Conservation (phyloP, 23 tunicate genomes). For the Phallusia fumigata region DNA sequence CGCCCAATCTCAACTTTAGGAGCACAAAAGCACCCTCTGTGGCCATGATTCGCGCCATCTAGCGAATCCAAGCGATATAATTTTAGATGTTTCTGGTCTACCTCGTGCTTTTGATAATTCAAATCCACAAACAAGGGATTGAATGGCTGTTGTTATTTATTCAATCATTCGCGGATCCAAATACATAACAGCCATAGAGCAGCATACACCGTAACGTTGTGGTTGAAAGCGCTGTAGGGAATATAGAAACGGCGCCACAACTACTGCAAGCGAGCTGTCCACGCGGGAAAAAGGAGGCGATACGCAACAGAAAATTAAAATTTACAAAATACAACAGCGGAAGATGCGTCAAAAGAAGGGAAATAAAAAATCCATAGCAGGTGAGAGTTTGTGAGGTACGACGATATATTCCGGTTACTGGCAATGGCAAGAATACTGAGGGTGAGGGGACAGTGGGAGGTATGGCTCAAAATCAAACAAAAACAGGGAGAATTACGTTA, state of each 20-base stretch:
- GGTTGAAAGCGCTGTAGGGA: neutral
- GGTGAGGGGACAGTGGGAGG: neutral
- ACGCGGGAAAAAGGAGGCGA: neutral
- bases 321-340: neutral
- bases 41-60: no score
- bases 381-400: neutral
- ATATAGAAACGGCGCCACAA: neutral
- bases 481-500: no score
- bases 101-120: no score
- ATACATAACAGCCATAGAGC: conserved; percentile 8
- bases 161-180: neutral
- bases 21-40: no score
- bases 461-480: neutral
- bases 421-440: conserved; percentile 1
- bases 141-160: conserved; percentile 2
- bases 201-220: neutral
- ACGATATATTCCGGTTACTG: neutral
- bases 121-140: no score
- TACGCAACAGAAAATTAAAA: neutral
- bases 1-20: no score
- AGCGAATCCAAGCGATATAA: no score
- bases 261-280: neutral
- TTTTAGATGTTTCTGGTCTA: no score
- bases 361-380: neutral
- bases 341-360: neutral